Percentiles rank a stretch among this genome's conserved stretches.
These are phyloP conservation scores for Cynopterus brachyotis DNA, from an alignment of 2,113 vertebrate species.

Conservation along the genomic window DNA sequence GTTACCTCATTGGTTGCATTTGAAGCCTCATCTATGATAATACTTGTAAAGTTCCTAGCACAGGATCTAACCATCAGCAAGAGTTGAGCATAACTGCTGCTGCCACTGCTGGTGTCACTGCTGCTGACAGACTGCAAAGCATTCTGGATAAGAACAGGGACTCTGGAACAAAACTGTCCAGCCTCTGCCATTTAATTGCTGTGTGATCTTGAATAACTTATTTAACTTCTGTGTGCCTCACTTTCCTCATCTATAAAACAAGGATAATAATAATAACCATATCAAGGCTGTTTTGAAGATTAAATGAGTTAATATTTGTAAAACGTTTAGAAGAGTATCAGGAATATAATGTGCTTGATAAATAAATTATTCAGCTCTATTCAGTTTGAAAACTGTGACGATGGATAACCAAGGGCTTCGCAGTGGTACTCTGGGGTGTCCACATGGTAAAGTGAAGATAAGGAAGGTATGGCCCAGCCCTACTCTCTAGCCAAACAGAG, in stretches of 20 bases:
- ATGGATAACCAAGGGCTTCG: neutral
- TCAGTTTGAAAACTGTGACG: neutral
- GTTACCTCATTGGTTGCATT: neutral
- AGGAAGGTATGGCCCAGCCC: neutral
- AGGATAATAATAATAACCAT: neutral
- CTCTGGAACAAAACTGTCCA: neutral
- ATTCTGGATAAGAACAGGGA: neutral
- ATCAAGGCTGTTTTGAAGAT: neutral
- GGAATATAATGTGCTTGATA: neutral
- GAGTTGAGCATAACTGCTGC: neutral
- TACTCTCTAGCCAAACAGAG: neutral
- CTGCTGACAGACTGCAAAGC: neutral
- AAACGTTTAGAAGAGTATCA: neutral
- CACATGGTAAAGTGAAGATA: neutral
- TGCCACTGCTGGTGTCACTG: too few relatives aligned
- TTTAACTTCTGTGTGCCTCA: neutral
- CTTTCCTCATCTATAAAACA: neutral
- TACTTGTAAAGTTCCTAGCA: neutral
- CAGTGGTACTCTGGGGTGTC: too few relatives aligned
- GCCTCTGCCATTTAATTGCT: neutral
- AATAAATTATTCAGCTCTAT: neutral
- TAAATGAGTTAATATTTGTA: slow-evolving; percentile 21
- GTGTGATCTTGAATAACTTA: neutral
- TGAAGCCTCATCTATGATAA: neutral
- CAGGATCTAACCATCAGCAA: neutral